Percentiles rank a stretch among this genome's conserved stretches.
These are phyloP conservation scores for Anarsia innoxiella DNA, from an alignment of 2,888 invertebrate species.

Conservation along the genomic window DNA sequence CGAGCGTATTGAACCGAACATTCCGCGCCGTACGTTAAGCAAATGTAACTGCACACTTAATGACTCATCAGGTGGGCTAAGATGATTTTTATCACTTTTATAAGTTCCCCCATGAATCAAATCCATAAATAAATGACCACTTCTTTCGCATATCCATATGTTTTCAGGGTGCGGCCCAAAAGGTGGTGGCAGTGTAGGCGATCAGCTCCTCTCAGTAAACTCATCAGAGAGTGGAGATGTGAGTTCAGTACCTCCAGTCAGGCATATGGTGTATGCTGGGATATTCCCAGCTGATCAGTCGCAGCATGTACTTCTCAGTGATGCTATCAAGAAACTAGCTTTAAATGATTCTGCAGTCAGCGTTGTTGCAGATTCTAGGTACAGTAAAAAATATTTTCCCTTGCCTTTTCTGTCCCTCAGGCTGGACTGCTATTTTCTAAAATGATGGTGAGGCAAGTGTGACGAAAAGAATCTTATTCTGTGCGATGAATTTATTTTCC, in stretches of 20 bases:
- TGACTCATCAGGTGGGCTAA: too few relatives aligned
- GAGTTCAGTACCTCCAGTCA: constrained; percentile 38
- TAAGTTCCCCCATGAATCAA: too few relatives aligned
- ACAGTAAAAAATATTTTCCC: too few relatives aligned
- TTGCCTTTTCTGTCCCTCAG: too few relatives aligned
- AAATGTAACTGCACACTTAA: too few relatives aligned
- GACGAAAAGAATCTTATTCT: too few relatives aligned
- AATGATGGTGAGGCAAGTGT: not conserved
- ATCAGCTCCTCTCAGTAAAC: constrained; percentile 50
- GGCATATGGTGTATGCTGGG: constrained; percentile 70
- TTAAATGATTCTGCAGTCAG: constrained; percentile 96
- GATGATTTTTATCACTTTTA: too few relatives aligned
- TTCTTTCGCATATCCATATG: not conserved
- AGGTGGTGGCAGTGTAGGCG: constrained; percentile 64
- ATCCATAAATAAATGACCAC: too few relatives aligned
- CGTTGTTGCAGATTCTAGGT: constrained; percentile 89
- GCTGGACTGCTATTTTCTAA: too few relatives aligned
- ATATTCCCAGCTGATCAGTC: constrained; percentile 94
- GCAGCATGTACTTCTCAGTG: constrained; percentile 82
- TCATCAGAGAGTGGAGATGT: constrained; percentile 30
- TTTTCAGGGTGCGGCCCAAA: constrained; percentile 59
- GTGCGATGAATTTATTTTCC: constrained; percentile 23
- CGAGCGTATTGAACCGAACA: too few relatives aligned
- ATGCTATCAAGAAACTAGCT: constrained; percentile 92
- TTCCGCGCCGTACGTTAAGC: too few relatives aligned